These are phyloP conservation scores for Leptinotarsa haldemani DNA, from an alignment of 2,888 invertebrate species.

Conservation along the genomic window DNA sequence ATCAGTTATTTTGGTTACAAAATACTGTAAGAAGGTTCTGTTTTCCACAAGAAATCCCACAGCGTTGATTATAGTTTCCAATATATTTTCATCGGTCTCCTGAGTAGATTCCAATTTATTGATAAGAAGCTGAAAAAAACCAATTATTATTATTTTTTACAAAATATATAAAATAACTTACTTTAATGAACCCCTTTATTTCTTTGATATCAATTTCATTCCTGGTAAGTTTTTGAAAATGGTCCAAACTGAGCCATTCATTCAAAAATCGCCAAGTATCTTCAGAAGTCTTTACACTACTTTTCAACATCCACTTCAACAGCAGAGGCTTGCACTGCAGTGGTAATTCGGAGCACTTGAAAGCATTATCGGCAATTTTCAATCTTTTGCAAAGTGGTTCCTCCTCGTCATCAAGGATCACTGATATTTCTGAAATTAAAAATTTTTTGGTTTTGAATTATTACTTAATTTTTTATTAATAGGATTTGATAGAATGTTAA, in stretches of 20 bases:
- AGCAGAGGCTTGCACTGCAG: conserved; percentile 51
- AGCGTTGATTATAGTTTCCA: conserved; percentile 22
- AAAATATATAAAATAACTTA: conserved; percentile 16
- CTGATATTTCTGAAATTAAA: conserved; percentile 53
- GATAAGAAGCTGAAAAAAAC: conserved; percentile 32
- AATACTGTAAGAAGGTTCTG: conserved; percentile 55
- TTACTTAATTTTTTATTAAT: no score
- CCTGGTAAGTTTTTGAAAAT: conserved; percentile 53
- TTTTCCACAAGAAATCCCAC: conserved; percentile 43
- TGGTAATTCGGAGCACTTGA: conserved; percentile 52
- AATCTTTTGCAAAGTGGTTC: conserved; percentile 57
- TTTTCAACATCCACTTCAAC: conserved; percentile 54
- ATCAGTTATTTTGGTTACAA: conserved; percentile 51
- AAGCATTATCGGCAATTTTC: conserved; percentile 58
- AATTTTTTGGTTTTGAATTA: no score
- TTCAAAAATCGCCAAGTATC: conserved; percentile 50
- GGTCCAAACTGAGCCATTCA: conserved; percentile 53
- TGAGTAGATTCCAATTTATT: conserved; percentile 14
- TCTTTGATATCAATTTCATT: conserved; percentile 54
- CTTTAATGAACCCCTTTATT: conserved; percentile 46
- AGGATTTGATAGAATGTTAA: no score
- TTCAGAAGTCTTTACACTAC: conserved; percentile 30
- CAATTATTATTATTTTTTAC: background rate
- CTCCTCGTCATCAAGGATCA: conserved; percentile 51
- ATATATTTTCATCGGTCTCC: conserved; percentile 9